Conservation (phyloP, 2,797 vertebrate species). For the Mycteria americana region DNA sequence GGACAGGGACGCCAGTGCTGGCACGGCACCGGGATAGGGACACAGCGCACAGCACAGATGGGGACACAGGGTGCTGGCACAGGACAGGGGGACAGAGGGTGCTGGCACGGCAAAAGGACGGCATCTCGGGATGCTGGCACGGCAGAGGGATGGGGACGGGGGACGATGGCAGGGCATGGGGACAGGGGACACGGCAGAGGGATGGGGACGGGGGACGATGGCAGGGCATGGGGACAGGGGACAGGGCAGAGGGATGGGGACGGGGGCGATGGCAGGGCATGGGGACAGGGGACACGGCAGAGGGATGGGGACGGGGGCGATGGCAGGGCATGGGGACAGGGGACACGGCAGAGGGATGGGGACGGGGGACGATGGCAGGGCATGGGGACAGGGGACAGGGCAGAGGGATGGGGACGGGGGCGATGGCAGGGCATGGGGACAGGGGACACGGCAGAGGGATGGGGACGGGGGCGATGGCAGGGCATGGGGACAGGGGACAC, state of each 20-base stretch:
- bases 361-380: not conserved
- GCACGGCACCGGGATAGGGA: not conserved
- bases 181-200: too few relatives aligned
- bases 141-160: too few relatives aligned
- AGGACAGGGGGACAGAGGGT: not conserved
- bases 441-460: too few relatives aligned
- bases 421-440: too few relatives aligned
- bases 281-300: rapidly evolving
- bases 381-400: not conserved
- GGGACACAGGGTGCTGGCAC: not conserved
- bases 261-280: not conserved
- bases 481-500: not conserved
- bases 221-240: too few relatives aligned
- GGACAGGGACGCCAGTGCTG: not conserved
- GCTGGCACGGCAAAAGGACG: not conserved
- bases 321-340: not conserved
- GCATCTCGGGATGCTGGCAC: not conserved
- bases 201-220: too few relatives aligned
- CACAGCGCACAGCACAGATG: not conserved
- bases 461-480: too few relatives aligned
- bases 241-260: not conserved
- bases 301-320: too few relatives aligned
- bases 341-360: too few relatives aligned
- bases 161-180: too few relatives aligned
- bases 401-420: too few relatives aligned